A percentile compares a stretch with the other conserved stretches of the same genome.
phyloP scores from a whole-genome alignment of 2,888 invertebrate species.

The Cephus spinipes region DNA sequence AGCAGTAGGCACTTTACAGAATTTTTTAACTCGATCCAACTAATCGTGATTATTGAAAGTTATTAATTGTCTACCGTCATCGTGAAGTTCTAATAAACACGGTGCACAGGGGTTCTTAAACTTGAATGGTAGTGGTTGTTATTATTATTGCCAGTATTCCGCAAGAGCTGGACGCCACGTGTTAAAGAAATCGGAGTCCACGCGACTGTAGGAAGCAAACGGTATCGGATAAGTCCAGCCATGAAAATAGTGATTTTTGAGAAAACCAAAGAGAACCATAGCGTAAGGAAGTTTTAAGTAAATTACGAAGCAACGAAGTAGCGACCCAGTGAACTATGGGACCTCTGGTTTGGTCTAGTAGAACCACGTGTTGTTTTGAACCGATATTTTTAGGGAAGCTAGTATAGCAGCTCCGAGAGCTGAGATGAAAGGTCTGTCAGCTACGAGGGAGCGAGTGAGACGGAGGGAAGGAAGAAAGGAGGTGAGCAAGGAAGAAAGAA shows the following conservation, averaged over 20 bases:
- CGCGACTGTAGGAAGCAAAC: not conserved
- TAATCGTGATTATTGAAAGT: not conserved
- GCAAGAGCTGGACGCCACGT: not conserved
- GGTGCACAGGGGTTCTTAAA: not conserved
- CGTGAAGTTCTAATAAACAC: no score
- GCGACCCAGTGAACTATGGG: not conserved
- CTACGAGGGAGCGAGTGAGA: slow-evolving; percentile 34
- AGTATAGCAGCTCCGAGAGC: slow-evolving; percentile 43
- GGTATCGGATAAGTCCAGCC: not conserved
- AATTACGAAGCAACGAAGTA: not conserved
- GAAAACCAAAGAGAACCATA: not conserved
- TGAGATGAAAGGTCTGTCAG: slow-evolving; percentile 55
- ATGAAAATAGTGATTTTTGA: not conserved
- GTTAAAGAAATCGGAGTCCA: not conserved
- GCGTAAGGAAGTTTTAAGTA: not conserved
- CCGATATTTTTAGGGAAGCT: slow-evolving; percentile 58
- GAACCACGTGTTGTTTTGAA: slow-evolving; percentile 57
- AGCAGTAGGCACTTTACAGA: no score
- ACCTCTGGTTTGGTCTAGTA: not conserved
- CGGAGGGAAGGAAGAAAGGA: slow-evolving; percentile 25
- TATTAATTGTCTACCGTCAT: no score
- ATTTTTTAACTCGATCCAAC: not conserved
- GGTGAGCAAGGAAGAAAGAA: slow-evolving; percentile 22
- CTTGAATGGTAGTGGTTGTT: not conserved
- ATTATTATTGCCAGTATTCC: not conserved